These are phyloP conservation scores for Sebastes minor DNA, from an alignment of 2,797 vertebrate genomes.

Conservation along the genomic window DNA sequence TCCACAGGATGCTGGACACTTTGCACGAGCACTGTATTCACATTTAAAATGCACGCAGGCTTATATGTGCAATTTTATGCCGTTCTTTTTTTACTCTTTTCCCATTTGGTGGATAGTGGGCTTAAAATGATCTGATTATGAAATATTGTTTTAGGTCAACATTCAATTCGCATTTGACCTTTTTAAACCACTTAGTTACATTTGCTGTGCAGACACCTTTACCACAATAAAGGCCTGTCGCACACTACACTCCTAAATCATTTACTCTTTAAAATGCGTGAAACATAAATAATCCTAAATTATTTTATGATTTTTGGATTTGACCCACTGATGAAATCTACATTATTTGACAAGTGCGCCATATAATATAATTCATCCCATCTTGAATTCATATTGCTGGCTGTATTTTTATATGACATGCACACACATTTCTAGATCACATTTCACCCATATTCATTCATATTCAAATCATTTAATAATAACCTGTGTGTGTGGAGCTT, in stretches of 20 bases:
- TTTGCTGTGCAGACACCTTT: not conserved
- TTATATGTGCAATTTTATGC: not conserved
- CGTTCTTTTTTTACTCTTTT: not conserved
- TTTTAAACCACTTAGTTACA: not conserved
- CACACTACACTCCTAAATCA: too few species aligned
- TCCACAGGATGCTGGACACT: constrained; percentile 27
- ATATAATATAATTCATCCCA: not conserved
- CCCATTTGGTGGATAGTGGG: not conserved
- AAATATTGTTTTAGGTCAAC: not conserved
- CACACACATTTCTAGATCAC: constrained; percentile 1
- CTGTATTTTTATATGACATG: not conserved
- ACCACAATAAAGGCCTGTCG: not conserved
- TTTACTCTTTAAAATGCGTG: not conserved
- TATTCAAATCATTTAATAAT: not conserved
- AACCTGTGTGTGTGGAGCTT: not conserved
- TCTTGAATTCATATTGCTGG: not conserved
- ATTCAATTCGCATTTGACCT: not conserved
- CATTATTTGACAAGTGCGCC: not conserved
- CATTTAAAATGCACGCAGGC: not conserved
- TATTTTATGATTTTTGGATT: not conserved
- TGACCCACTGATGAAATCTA: not conserved
- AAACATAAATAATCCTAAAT: not conserved
- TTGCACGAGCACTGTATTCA: not conserved
- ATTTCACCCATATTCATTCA: not conserved
- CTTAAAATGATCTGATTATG: not conserved